These are phyloP conservation scores for Rhinichthys klamathensis DNA, from an alignment of 2,113 vertebrate species.

Conservation along the genomic window DNA sequence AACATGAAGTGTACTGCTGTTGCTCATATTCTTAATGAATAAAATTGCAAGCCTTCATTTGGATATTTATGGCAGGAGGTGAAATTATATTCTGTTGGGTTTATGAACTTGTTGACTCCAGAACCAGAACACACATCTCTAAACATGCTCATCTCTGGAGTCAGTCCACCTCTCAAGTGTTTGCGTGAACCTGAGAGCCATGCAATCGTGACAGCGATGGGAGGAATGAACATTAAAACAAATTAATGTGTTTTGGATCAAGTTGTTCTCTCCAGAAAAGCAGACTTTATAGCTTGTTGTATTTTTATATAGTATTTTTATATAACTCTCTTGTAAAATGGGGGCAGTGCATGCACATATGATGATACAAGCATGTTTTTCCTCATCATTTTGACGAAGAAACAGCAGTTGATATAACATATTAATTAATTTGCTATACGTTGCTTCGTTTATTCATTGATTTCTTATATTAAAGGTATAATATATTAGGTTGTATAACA, in stretches of 20 bases:
- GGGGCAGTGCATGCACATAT: slow-evolving; percentile 41
- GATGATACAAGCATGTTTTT: not conserved
- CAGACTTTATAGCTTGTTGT: not conserved
- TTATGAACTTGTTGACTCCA: not conserved
- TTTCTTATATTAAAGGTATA: not conserved
- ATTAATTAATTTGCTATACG: not conserved
- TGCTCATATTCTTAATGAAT: not conserved
- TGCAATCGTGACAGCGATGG: not conserved
- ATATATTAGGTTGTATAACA: not conserved
- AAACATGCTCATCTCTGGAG: not conserved
- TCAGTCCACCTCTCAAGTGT: not conserved
- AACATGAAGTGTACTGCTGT: not conserved
- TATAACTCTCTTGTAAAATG: slow-evolving; percentile 62
- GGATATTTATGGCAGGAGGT: not conserved
- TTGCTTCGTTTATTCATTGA: not conserved
- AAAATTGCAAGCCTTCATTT: not conserved
- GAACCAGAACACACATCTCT: not conserved
- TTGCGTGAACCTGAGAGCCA: not conserved
- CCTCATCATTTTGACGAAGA: not conserved
- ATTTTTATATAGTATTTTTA: slow-evolving; percentile 49
- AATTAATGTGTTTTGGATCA: slow-evolving; percentile 30
- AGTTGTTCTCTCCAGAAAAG: slow-evolving; percentile 36
- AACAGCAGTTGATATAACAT: not conserved
- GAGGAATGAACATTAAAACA: slow-evolving; percentile 4
- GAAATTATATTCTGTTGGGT: not conserved